Conservation (phyloP, 2,888 invertebrate species). For the Meghimatium bilineatum region DNA sequence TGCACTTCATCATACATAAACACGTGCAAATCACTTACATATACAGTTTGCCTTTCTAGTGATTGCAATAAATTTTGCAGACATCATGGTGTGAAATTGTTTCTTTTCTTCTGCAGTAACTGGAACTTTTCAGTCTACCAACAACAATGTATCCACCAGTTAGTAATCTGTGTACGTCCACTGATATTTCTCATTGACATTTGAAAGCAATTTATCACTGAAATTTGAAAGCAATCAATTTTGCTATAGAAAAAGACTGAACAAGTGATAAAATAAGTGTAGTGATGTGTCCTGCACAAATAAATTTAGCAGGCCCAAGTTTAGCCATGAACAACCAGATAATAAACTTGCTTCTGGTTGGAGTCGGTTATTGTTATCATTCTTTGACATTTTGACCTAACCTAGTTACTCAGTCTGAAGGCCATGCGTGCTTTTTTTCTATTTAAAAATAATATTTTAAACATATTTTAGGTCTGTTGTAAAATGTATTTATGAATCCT, state of each 20-base stretch:
- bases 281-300: background rate
- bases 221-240: background rate
- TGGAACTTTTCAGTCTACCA: background rate
- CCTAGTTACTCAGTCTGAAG: too few relatives aligned
- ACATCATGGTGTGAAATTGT: background rate
- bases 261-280: background rate
- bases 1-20: too few relatives aligned
- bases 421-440: too few relatives aligned
- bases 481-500: too few relatives aligned
- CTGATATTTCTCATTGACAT: background rate
- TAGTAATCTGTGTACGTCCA: background rate
- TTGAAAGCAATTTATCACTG: background rate
- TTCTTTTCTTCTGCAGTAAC: background rate
- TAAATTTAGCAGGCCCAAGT: background rate
- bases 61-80: constrained; percentile 9
- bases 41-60: background rate
- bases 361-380: too few relatives aligned
- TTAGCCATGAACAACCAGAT: background rate
- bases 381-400: too few relatives aligned
- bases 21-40: background rate
- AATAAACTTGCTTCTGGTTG: background rate
- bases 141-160: background rate
- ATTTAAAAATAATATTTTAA: too few relatives aligned
- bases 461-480: too few relatives aligned
- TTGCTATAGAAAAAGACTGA: background rate